These are phyloP conservation scores for Megalurothrips usitatus DNA, from an alignment of 2,888 invertebrate genomes.

Conservation along the genomic window DNA sequence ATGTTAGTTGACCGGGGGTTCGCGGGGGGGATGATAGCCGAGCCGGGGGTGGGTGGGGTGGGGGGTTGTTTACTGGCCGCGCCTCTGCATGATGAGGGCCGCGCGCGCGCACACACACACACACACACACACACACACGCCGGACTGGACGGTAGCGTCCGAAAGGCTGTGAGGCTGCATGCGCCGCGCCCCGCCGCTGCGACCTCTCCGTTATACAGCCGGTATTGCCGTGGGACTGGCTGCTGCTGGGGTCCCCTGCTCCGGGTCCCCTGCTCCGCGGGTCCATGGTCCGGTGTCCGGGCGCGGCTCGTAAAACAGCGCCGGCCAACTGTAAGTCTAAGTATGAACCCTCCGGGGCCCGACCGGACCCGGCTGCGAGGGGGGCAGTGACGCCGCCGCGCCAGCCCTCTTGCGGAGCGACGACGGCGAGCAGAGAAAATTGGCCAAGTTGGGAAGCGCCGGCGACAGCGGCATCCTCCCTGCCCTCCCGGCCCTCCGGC, in stretches of 20 bases:
- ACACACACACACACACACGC: no score
- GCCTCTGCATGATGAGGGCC: not conserved
- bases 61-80: not conserved
- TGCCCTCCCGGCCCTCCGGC: not conserved
- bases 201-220: no score
- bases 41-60: not conserved
- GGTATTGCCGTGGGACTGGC: no score
- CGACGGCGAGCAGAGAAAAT: not conserved
- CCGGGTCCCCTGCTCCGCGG: no score
- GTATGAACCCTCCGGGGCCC: not conserved
- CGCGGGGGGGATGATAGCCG: not conserved
- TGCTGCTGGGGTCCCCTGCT: no score
- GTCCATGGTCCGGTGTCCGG: no score
- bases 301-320: not conserved
- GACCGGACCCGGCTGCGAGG: no score
- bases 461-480: not conserved
- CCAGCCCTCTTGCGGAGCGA: not conserved
- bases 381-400: not conserved
- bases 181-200: not conserved
- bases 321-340: not conserved
- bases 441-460: not conserved
- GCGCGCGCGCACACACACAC: no score
- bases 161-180: not conserved
- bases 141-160: no score
- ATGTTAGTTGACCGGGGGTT: constrained; percentile 22